Evolutionary conservation across 2,113 vertebrate genomes (phyloP).

Genomic region (Daubentonia madagascariensis): DNA sequence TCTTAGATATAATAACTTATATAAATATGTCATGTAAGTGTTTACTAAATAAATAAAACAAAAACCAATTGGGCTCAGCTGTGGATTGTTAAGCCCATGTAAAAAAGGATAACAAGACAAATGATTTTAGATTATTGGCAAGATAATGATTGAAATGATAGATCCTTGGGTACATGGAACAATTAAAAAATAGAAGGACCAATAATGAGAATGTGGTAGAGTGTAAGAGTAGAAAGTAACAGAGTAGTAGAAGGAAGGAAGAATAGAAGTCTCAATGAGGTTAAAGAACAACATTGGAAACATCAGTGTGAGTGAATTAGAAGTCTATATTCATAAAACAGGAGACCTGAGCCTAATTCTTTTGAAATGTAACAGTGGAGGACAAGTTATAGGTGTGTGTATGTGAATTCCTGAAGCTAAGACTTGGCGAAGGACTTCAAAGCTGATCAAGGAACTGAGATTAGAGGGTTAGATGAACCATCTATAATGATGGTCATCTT

Average conservation of each 20-base stretch:
- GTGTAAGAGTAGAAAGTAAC: background rate
- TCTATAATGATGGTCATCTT: background rate
- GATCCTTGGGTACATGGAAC: background rate
- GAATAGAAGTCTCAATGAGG: background rate
- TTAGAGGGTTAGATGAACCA: background rate
- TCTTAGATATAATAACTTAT: constrained; percentile 10
- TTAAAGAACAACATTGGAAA: background rate
- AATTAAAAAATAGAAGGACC: background rate
- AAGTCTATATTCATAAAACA: background rate
- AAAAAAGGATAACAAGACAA: background rate
- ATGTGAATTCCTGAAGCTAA: background rate
- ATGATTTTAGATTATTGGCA: background rate
- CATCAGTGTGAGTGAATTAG: background rate
- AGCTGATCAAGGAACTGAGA: background rate
- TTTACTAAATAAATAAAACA: constrained; percentile 11
- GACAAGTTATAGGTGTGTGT: background rate
- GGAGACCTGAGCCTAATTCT: background rate
- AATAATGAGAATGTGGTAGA: background rate
- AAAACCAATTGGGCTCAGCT: background rate
- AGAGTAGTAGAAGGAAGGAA: background rate
- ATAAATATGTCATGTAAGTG: background rate
- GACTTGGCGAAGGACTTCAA: background rate
- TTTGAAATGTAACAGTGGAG: background rate
- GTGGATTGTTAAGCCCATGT: background rate
- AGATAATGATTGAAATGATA: background rate